These are phyloP conservation scores for Trimorus sp. DNA, from an alignment of 2,888 invertebrate species.

Conservation along the genomic window DNA sequence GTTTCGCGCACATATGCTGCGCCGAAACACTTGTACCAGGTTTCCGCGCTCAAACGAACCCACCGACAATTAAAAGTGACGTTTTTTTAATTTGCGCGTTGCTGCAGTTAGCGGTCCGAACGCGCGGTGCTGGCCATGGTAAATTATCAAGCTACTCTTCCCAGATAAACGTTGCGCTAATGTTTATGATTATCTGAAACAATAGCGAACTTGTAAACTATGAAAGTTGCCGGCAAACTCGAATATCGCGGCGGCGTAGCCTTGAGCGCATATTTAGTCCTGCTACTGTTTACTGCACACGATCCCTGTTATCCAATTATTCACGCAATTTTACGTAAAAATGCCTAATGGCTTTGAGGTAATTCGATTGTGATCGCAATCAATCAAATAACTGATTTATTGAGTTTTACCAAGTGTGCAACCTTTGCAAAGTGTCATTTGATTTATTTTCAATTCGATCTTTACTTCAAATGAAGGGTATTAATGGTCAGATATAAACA, in stretches of 20 bases:
- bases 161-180: constrained; percentile 34
- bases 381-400: constrained; percentile 11
- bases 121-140: neutral
- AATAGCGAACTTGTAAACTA: constrained; percentile 49
- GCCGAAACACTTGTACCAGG: constrained; percentile 24
- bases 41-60: constrained; percentile 20
- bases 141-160: constrained; percentile 8
- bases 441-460: neutral
- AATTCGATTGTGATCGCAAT: constrained; percentile 21
- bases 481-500: no score
- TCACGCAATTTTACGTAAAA: constrained; percentile 35
- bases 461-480: neutral
- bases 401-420: neutral
- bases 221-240: constrained; percentile 42
- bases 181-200: constrained; percentile 52
- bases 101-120: neutral
- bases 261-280: constrained; percentile 47
- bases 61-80: neutral
- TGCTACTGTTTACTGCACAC: constrained; percentile 49
- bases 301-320: constrained; percentile 47
- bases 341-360: constrained; percentile 30
- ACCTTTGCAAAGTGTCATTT: neutral
- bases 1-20: constrained; percentile 36
- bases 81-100: neutral
- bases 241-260: constrained; percentile 41